Conservation (phyloP, 2,113 vertebrate genomes). For the Dicrurus megarhynchus region DNA sequence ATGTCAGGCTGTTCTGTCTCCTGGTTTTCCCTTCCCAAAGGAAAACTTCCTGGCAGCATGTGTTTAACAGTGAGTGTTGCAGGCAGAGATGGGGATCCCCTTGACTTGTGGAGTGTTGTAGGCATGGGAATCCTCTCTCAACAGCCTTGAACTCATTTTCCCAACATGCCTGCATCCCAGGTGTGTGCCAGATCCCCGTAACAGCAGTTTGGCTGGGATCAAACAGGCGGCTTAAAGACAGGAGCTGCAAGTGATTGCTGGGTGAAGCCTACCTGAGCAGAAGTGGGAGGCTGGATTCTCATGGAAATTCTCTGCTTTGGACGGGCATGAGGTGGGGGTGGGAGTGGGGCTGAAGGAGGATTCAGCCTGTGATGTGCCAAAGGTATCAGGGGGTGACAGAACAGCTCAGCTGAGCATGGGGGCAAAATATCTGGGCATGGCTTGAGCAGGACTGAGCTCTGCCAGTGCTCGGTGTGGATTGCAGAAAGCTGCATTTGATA, state of each 20-base stretch:
- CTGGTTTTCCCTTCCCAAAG: not conserved
- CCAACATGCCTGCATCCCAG: not conserved
- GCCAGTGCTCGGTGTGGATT: not conserved
- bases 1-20: not conserved
- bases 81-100: not conserved
- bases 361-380: not conserved
- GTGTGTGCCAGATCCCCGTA: not conserved
- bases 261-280: not conserved
- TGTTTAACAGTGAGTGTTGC: not conserved
- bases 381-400: not conserved
- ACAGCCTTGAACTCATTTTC: not conserved
- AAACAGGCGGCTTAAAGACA: not conserved
- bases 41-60: not conserved
- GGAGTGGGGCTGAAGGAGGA: not conserved
- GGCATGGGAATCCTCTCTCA: not conserved
- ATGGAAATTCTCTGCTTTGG: not conserved
- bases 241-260: not conserved
- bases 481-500: not conserved
- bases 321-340: not conserved
- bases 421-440: fast-evolving
- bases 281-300: not conserved
- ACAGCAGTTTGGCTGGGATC: not conserved
- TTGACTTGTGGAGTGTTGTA: not conserved
- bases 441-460: not conserved
- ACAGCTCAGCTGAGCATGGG: fast-evolving